Percentiles rank a stretch among this genome's conserved stretches.
These are phyloP conservation scores for Aurelia aurita complex sp. Pacific DNA, from an alignment of 30 jellyfish, hydroid and myxozoan species.

Conservation along the genomic window DNA sequence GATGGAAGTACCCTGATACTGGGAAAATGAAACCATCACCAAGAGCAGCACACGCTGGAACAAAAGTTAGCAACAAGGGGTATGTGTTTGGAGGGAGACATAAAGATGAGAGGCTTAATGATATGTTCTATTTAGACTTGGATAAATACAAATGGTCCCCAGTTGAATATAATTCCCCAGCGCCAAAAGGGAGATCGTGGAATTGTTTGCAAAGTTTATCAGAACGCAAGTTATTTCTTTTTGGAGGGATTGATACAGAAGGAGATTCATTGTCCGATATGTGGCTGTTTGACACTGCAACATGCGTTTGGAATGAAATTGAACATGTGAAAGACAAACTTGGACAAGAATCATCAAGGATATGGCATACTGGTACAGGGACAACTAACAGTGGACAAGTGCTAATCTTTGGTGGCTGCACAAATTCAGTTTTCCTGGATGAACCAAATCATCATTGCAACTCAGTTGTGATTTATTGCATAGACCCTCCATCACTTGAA, in stretches of 20 bases:
- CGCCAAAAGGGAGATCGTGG: slow-evolving; percentile 95
- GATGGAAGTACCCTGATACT: slow-evolving; percentile 75
- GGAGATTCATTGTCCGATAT: slow-evolving; percentile 71
- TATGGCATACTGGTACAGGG: slow-evolving; percentile 87
- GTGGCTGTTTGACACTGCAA: slow-evolving; percentile 71
- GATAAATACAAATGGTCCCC: slow-evolving; percentile 68
- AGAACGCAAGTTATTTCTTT: slow-evolving; percentile 41
- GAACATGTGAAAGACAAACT: slow-evolving; percentile 23
- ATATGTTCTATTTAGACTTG: slow-evolving; percentile 68
- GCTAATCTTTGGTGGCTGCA: slow-evolving; percentile 88
- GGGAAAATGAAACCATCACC: slow-evolving; percentile 70
- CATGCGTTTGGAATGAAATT: slow-evolving; percentile 65
- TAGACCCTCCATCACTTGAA: slow-evolving; percentile 29
- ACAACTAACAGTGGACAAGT: slow-evolving; percentile 74
- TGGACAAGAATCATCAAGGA: slow-evolving; percentile 51
- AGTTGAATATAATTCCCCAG: slow-evolving; percentile 24
- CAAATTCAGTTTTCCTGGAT: slow-evolving; percentile 51
- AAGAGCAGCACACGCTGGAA: slow-evolving; percentile 89
- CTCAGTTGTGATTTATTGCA: neutral
- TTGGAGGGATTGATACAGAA: slow-evolving; percentile 79
- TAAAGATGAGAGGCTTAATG: slow-evolving; percentile 65
- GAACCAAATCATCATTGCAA: slow-evolving; percentile 51
- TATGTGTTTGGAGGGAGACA: slow-evolving; percentile 89
- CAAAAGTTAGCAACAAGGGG: slow-evolving; percentile 67
- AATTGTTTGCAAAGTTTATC: slow-evolving; percentile 56